Evolutionary conservation across 2,888 invertebrate species (phyloP).

Genomic region (Catocala sponsa): DNA sequence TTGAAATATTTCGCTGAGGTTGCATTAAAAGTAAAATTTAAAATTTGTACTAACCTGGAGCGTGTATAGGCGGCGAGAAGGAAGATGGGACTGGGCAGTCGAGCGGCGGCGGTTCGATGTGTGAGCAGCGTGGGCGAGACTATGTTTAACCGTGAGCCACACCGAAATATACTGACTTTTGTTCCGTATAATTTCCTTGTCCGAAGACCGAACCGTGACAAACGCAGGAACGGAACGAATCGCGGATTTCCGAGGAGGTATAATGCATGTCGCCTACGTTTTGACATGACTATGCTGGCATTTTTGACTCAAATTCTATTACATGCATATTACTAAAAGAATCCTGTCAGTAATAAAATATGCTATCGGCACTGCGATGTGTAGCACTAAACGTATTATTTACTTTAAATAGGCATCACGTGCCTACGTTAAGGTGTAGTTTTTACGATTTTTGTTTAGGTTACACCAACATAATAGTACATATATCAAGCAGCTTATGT

Average conservation of each 20-base stretch:
- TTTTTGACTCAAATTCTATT: too few relatives aligned
- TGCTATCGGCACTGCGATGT: neutral
- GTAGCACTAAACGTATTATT: too few relatives aligned
- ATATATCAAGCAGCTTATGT: constrained; percentile 29
- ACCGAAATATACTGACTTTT: constrained; percentile 86
- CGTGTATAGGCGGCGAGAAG: constrained; percentile 80
- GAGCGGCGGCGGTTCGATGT: constrained; percentile 63
- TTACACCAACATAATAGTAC: neutral
- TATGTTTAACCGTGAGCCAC: constrained; percentile 86
- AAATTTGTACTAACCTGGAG: constrained; percentile 77
- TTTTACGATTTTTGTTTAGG: constrained; percentile 26
- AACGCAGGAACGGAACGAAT: constrained; percentile 45
- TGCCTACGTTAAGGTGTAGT: too few relatives aligned
- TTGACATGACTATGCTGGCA: neutral
- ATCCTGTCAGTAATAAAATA: too few relatives aligned
- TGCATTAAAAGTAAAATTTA: constrained; percentile 50
- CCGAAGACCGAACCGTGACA: constrained; percentile 63
- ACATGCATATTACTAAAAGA: too few relatives aligned
- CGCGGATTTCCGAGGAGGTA: constrained; percentile 56
- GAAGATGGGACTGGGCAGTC: constrained; percentile 78
- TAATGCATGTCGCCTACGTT: constrained; percentile 13
- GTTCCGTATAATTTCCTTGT: constrained; percentile 80
- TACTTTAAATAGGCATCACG: too few relatives aligned
- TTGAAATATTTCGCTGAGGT: constrained; percentile 64
- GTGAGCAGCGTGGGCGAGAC: constrained; percentile 79